phyloP scores from a whole-genome alignment of 2,113 vertebrate species.

The Chauna torquata region DNA sequence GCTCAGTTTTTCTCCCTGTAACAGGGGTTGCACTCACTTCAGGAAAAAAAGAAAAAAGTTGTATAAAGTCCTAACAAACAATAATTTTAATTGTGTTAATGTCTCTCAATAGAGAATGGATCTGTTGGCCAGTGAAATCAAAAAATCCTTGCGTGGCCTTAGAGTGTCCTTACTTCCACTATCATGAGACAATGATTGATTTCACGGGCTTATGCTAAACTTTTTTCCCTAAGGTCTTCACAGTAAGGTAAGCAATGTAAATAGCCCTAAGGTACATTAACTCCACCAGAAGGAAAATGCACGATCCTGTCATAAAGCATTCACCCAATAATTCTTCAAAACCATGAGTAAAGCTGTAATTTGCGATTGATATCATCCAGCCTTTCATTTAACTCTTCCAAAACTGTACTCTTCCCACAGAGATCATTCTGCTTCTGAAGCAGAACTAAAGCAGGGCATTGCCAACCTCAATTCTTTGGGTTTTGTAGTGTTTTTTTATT shows the following conservation, averaged over 20 bases:
- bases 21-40: neutral
- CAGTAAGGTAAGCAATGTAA: neutral
- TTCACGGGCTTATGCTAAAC: neutral
- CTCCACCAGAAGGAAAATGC: neutral
- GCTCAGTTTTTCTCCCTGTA: too few relatives aligned
- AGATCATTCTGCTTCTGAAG: neutral
- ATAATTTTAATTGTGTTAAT: neutral
- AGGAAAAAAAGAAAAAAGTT: neutral
- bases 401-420: neutral
- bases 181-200: neutral
- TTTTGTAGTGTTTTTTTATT: neutral
- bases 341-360: neutral
- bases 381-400: neutral
- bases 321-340: neutral
- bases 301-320: neutral
- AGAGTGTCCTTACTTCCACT: neutral
- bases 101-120: neutral
- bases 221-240: neutral
- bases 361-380: neutral
- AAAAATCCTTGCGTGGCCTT: neutral
- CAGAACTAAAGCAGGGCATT: neutral
- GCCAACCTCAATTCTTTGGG: rapidly evolving
- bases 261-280: neutral
- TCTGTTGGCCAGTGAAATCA: neutral
- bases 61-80: neutral